Percentiles rank a stretch among this genome's conserved stretches.
Conservation (phyloP, 2,797 vertebrate species). For the Heliangelus exortis region DNA sequence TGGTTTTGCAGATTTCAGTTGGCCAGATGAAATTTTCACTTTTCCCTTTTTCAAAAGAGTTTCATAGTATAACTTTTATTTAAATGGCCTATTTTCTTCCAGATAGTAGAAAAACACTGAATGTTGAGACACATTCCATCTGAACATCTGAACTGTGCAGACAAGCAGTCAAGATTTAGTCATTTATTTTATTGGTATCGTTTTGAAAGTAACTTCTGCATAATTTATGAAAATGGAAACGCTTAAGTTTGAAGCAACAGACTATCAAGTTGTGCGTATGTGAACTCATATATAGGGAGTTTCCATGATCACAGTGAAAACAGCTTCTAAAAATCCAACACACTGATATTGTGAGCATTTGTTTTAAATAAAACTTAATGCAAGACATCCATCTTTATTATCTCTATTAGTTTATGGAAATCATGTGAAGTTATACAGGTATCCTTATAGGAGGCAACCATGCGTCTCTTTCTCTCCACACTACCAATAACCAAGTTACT, state of each 20-base stretch:
- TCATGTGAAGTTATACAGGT: slow-evolving; percentile 30
- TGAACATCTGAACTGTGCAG: slow-evolving; percentile 41
- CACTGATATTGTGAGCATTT: slow-evolving; percentile 23
- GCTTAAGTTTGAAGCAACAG: not conserved
- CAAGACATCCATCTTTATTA: slow-evolving; percentile 47
- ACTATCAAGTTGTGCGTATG: not conserved
- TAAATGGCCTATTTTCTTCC: slow-evolving; percentile 28
- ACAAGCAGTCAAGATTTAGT: slow-evolving; percentile 65
- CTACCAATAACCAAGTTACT: not conserved
- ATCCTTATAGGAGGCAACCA: slow-evolving; percentile 14
- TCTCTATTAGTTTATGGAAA: slow-evolving; percentile 40
- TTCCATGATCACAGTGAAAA: slow-evolving; percentile 53
- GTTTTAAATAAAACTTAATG: slow-evolving; percentile 32
- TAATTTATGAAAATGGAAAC: slow-evolving; percentile 48
- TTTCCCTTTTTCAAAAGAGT: slow-evolving; percentile 14
- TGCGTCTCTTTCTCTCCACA: slow-evolving; percentile 2
- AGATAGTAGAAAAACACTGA: slow-evolving; percentile 53
- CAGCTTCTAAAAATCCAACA: slow-evolving; percentile 32
- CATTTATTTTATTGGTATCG: slow-evolving; percentile 27
- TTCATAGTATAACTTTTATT: not conserved
- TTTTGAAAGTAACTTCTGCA: slow-evolving; percentile 46
- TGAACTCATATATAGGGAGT: slow-evolving; percentile 51
- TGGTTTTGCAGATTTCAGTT: slow-evolving; percentile 57
- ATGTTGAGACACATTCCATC: slow-evolving; percentile 55
- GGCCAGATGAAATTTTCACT: slow-evolving; percentile 42